phyloP scores from a whole-genome alignment of 92 coral and sea anemone genomes.

The Nematostella vectensis region DNA sequence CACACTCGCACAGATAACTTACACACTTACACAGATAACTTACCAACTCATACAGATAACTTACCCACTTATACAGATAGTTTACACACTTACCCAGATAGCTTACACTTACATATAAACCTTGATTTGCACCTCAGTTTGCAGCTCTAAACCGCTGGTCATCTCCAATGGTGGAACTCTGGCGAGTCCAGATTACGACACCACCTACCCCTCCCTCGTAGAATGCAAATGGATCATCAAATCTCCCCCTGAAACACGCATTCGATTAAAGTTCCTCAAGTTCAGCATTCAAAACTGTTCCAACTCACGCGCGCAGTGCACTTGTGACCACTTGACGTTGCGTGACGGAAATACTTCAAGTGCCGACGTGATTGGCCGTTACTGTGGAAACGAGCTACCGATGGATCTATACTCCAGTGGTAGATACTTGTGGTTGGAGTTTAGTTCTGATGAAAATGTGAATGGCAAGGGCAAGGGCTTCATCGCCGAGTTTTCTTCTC shows the following conservation, averaged over 20 bases:
- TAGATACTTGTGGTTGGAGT: conserved; percentile 41
- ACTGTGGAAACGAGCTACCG: conserved; percentile 37
- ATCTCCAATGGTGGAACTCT: conserved; percentile 16
- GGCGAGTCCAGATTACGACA: conserved; percentile 29
- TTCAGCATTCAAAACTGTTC: conserved; percentile 43
- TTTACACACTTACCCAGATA: too few relatives aligned
- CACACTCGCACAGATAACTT: too few relatives aligned
- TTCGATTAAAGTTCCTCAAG: conserved; percentile 14
- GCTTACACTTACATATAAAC: too few relatives aligned
- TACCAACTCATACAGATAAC: too few relatives aligned
- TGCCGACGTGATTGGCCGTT: conserved; percentile 32
- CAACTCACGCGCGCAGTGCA: conserved; percentile 28
- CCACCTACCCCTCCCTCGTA: conserved; percentile 23
- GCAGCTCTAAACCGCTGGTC: conserved; percentile 22
- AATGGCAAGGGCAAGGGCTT: conserved; percentile 42
- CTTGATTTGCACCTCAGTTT: too few relatives aligned
- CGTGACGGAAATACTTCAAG: conserved; percentile 43
- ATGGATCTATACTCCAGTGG: conserved; percentile 45
- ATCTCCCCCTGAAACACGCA: conserved; percentile 23
- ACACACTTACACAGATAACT: too few relatives aligned
- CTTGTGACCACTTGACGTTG: conserved; percentile 55
- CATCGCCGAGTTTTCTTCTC: conserved; percentile 28
- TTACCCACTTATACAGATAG: too few relatives aligned
- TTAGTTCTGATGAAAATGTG: conserved; percentile 31
- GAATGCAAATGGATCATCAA: conserved; percentile 44